Evolutionary conservation across 2,797 vertebrate genomes (phyloP).

Genomic region (Takifugu ocellatus): DNA sequence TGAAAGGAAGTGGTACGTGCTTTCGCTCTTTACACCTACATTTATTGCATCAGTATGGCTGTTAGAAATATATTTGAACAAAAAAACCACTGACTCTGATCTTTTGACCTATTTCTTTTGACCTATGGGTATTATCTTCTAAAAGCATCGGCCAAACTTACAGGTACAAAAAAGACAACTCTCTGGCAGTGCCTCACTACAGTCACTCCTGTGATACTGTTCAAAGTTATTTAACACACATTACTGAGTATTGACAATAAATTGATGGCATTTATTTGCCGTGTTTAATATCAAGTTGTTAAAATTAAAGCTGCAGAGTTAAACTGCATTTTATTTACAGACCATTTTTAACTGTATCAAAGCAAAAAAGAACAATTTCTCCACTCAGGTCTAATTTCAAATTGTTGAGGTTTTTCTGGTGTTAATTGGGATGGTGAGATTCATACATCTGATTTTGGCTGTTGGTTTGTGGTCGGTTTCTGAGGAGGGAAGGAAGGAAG

Average conservation of each 20-base stretch:
- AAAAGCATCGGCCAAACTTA: too few species aligned
- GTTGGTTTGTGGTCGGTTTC: constrained; percentile 2
- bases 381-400: background rate
- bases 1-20: constrained; percentile 88
- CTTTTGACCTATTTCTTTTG: too few species aligned
- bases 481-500: constrained; percentile 51
- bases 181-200: constrained; percentile 2
- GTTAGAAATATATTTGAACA: background rate
- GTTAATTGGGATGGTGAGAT: constrained; percentile 2
- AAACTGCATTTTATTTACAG: background rate
- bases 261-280: too few species aligned
- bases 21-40: background rate
- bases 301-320: too few species aligned
- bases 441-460: too few species aligned
- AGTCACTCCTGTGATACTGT: background rate
- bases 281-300: too few species aligned
- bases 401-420: background rate
- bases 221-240: too few species aligned
- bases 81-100: background rate
- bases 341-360: background rate
- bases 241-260: too few species aligned
- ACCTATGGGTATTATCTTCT: too few species aligned
- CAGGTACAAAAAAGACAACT: background rate
- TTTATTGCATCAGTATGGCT: background rate
- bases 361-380: background rate